Base-by-base conservation (phyloP, 1,140 invertebrate genomes). In the Ganaspis sp. region DNA sequence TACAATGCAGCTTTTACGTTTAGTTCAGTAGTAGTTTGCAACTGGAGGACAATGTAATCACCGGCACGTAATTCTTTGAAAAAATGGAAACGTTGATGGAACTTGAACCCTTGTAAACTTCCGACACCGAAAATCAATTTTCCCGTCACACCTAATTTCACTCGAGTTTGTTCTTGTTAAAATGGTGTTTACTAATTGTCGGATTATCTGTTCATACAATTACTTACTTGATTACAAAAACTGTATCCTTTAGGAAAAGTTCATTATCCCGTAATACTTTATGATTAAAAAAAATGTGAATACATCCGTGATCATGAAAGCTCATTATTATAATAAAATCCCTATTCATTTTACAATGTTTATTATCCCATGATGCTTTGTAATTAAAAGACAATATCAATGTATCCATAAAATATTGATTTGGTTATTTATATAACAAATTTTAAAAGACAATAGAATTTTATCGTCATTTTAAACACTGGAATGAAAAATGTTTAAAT, bases 11-110 rank as follows among this genome's bases (percentile, higher is more conserved):
- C 45, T 49, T 49, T 49, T 17, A 49, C 45, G n/a, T 49, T 49
- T n/a, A 49, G 15, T 49, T 49, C 45, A 49, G 15, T 49, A 17
- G 45, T 49, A 49, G 45, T 49, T 49, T 49, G 45, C 45, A 49
- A 49, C 45, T 17, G 17, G n/a, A 49, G 45, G 2, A 49, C 45
- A 49, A 17, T 49, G 45, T 49, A 49, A 49, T 49, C 45, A 49
- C 45, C 17, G 15, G 45, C 45, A 49, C 45, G 45, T 49, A 49
- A 49, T 49, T 49, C 45, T 49, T 49, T 49, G 45, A 49, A 49
- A 49, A 49, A 49, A 49, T 49, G 45, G 45, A 49, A 49, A 49
- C 45, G n/a, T 49, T 49, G 45, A 49, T 49, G 45, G 45, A 49
- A 49, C 45, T 49, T 49, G 45, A 49, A 49, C 45, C 45, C 45